Evolutionary conservation across 2,113 vertebrate species (phyloP).

Genomic region (Equus quagga): DNA sequence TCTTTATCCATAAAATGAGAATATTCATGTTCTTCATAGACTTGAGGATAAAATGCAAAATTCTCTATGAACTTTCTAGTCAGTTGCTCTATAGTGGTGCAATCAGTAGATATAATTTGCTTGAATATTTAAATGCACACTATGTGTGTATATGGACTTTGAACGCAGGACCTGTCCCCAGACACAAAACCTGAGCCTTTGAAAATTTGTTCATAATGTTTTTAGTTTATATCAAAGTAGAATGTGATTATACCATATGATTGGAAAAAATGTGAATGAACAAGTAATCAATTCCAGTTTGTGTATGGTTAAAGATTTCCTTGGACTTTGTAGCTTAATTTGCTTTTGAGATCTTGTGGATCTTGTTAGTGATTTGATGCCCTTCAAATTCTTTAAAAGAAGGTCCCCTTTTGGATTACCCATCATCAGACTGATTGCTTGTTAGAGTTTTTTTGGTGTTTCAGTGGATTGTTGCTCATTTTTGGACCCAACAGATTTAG

Average conservation of each 20-base stretch:
- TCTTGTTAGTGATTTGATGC: not conserved
- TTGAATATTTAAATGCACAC: not conserved
- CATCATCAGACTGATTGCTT: not conserved
- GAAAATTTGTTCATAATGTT: not conserved
- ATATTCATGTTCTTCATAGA: not conserved
- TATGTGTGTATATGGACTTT: not conserved
- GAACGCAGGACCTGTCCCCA: not conserved
- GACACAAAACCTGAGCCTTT: not conserved
- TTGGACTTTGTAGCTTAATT: not conserved
- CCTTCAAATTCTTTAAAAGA: not conserved
- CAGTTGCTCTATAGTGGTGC: not conserved
- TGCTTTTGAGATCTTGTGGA: not conserved
- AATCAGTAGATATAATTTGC: not conserved
- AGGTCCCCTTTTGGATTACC: not conserved
- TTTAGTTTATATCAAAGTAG: not conserved
- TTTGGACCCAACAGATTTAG: not conserved
- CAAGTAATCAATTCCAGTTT: not conserved
- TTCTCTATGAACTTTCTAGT: not conserved
- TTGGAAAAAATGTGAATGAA: not conserved
- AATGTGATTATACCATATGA: not conserved
- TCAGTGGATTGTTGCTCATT: not conserved
- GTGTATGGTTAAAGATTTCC: not conserved
- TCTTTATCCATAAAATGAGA: not conserved
- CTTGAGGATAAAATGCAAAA: not conserved
- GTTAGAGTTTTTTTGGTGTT: not conserved